These are phyloP conservation scores for Drosophila silvestris DNA, from an alignment of 2,888 invertebrate species.

Conservation along the genomic window DNA sequence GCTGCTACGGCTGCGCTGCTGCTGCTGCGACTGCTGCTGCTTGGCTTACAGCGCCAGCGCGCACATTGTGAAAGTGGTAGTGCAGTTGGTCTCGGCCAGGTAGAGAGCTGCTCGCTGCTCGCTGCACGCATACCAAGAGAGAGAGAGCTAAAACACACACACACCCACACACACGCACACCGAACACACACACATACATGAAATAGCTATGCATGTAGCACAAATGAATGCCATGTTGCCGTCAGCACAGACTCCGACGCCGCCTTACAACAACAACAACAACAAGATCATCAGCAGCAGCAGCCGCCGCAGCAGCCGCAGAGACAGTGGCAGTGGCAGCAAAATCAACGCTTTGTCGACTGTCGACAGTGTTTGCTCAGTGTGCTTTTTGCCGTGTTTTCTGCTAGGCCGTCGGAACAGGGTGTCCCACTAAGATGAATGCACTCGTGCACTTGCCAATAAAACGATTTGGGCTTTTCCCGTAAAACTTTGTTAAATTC, in stretches of 20 bases:
- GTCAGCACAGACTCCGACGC: slow-evolving; percentile 72
- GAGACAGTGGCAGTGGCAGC: slow-evolving; percentile 36
- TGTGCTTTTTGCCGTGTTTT: slow-evolving; percentile 69
- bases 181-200: slow-evolving; percentile 28
- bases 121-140: slow-evolving; percentile 48
- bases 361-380: slow-evolving; percentile 57
- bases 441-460: background rate
- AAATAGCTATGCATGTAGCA: slow-evolving; percentile 78
- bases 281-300: slow-evolving; percentile 28
- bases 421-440: slow-evolving; percentile 30
- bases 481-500: background rate
- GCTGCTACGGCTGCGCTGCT: slow-evolving; percentile 14
- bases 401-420: slow-evolving; percentile 44
- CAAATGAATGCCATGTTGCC: slow-evolving; percentile 77
- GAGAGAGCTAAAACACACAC: slow-evolving; percentile 16
- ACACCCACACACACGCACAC: slow-evolving; percentile 17
- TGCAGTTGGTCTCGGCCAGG: slow-evolving; percentile 72
- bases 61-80: slow-evolving; percentile 74
- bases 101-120: slow-evolving; percentile 35
- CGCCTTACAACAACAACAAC: slow-evolving; percentile 59
- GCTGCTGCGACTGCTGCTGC: slow-evolving; percentile 22
- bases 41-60: slow-evolving; percentile 45
- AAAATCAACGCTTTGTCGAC: slow-evolving; percentile 68
- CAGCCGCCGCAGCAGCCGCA: slow-evolving; percentile 22
- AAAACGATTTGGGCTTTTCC: background rate